Percentiles rank a stretch among this genome's conserved stretches.
These are phyloP conservation scores for Toxotes lorentzi DNA, from an alignment of 2,797 vertebrate species.

Conservation along the genomic window DNA sequence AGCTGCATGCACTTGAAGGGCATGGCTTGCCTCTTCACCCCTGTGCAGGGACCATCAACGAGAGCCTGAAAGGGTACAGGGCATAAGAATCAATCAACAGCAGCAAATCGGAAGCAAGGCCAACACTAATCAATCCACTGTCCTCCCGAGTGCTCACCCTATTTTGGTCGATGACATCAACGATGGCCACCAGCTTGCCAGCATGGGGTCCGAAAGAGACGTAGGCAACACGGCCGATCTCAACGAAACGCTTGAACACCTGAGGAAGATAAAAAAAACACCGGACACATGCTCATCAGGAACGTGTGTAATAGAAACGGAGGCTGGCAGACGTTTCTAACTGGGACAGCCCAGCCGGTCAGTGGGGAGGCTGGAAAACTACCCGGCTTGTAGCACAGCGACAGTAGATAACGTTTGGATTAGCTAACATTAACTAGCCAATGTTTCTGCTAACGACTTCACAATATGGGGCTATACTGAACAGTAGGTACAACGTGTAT, in stretches of 20 bases:
- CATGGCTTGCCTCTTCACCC: constrained; percentile 94
- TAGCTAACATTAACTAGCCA: constrained; percentile 17
- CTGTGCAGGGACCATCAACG: constrained; percentile 94
- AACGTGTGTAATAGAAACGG: fast-evolving
- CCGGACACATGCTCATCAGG: background rate
- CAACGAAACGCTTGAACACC: constrained; percentile 98
- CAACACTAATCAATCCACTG: fast-evolving
- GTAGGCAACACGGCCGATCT: constrained; percentile 96
- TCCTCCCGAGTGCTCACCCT: constrained; percentile 82
- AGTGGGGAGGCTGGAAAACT: fast-evolving
- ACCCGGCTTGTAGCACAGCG: background rate
- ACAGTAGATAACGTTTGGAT: background rate
- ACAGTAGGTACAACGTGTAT: fast-evolving
- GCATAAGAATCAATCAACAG: background rate
- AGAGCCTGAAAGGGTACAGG: constrained; percentile 86
- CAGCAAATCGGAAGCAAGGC: fast-evolving
- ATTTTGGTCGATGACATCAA: constrained; percentile 98
- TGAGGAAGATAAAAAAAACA: constrained; percentile 54
- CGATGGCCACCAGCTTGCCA: constrained; percentile 96
- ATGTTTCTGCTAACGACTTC: background rate
- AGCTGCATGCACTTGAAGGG: constrained; percentile 99
- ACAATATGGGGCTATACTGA: fast-evolving
- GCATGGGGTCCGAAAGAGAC: constrained; percentile 94
- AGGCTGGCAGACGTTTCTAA: fast-evolving
- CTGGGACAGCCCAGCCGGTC: fast-evolving